phyloP scores from a whole-genome alignment of 2,797 vertebrate genomes.

The Microchirus variegatus region DNA sequence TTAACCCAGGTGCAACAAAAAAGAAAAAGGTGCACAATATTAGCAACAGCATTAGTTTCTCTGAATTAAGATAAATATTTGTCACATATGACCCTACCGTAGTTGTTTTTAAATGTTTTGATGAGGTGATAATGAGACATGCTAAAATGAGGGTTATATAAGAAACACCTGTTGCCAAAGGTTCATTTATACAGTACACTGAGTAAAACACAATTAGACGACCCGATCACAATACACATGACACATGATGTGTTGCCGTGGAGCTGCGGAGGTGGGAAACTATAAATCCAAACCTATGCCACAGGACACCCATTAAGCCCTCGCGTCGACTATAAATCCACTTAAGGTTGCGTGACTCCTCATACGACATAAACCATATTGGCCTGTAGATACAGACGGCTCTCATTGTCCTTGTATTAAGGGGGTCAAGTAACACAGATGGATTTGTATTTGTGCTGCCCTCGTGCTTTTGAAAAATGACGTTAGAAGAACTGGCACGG shows the following conservation, averaged over 20 bases:
- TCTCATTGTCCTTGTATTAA: neutral
- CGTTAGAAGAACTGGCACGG: neutral
- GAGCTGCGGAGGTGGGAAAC: neutral
- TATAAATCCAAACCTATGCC: slow-evolving; percentile 1
- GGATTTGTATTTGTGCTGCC: neutral
- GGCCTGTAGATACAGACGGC: neutral
- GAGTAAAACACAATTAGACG: neutral
- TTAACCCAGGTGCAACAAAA: no score
- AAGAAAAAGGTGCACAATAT: no score
- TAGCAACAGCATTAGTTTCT: no score
- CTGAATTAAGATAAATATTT: no score
- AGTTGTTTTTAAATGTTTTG: no score
- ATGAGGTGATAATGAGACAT: no score
- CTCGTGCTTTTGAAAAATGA: neutral
- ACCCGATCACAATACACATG: neutral
- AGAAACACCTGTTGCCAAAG: no score
- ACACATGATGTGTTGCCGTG: neutral
- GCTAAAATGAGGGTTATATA: no score
- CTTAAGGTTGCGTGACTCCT: slow-evolving; percentile 4
- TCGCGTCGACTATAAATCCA: slow-evolving; percentile 17
- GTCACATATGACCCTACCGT: no score
- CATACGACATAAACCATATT: neutral
- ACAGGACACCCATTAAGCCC: slow-evolving; percentile 12
- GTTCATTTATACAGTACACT: no score
- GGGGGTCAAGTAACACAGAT: neutral